Conservation (phyloP, 2,888 invertebrate species). For the Andrena flavipes region DNA sequence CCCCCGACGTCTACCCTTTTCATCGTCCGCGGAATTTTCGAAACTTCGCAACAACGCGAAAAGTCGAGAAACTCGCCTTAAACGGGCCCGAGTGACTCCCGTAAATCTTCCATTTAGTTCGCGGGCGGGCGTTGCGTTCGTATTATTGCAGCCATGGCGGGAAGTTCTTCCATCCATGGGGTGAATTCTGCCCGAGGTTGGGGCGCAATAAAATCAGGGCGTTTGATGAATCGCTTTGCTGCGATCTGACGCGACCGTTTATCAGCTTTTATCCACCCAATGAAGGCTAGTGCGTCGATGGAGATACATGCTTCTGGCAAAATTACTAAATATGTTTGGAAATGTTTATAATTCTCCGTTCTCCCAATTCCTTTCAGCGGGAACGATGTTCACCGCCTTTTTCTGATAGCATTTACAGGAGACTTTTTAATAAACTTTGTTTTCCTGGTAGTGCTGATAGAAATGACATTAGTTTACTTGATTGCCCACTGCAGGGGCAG, state of each 20-base stretch:
- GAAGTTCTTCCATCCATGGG: too few species aligned
- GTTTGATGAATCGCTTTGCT: conserved; percentile 33
- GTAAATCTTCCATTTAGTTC: background rate
- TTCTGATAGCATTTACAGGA: too few species aligned
- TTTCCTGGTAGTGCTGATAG: too few species aligned
- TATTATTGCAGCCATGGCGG: background rate
- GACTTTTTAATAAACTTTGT: too few species aligned
- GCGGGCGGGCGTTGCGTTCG: background rate
- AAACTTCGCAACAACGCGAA: background rate
- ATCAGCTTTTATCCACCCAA: background rate
- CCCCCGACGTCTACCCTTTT: background rate
- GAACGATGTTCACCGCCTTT: too few species aligned
- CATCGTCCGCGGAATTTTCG: background rate
- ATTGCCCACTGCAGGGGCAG: too few species aligned
- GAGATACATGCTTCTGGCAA: background rate
- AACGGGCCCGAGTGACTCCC: background rate
- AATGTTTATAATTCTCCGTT: too few species aligned
- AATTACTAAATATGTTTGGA: conserved; percentile 4
- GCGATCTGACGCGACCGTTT: conserved; percentile 17
- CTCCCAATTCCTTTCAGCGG: too few species aligned
- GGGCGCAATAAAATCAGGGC: conserved; percentile 3
- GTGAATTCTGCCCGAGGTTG: too few species aligned
- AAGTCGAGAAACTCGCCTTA: background rate
- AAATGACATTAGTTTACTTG: too few species aligned
- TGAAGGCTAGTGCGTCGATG: too few species aligned